Percentiles rank a stretch among this genome's conserved stretches.
Evolutionary conservation across 2,113 vertebrate species (phyloP).

Genomic region (Paramormyrops kingsleyae): DNA sequence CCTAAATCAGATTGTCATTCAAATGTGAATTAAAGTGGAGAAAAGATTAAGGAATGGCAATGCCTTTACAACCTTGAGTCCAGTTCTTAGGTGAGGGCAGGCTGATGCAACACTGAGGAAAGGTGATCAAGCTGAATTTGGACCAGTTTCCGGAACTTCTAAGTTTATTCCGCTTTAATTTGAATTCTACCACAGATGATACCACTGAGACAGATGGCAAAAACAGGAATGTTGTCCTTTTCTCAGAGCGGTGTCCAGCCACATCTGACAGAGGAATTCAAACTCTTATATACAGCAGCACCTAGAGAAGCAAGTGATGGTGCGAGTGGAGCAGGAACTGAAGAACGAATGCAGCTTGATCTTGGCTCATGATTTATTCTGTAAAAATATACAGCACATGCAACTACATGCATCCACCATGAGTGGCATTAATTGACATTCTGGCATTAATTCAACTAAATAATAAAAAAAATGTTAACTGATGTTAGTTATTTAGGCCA

Average conservation of each 20-base stretch:
- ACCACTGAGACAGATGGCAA: conserved; percentile 2
- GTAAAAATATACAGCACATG: neutral
- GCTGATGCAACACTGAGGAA: conserved; percentile 2
- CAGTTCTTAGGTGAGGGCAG: neutral
- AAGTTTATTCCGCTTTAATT: conserved; percentile 1
- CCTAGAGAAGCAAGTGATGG: neutral
- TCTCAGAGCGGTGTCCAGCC: neutral
- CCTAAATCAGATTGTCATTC: conserved; percentile 46
- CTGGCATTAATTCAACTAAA: neutral
- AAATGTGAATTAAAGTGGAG: conserved; percentile 27
- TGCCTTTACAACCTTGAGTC: neutral
- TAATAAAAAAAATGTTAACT: neutral
- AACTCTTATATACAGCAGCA: neutral
- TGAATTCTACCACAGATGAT: conserved; percentile 8
- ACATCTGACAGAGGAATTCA: conserved; percentile 6
- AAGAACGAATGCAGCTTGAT: neutral
- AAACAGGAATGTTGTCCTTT: neutral
- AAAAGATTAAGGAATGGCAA: neutral
- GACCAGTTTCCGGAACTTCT: neutral
- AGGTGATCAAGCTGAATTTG: conserved; percentile 3
- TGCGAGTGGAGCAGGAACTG: neutral
- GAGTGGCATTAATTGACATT: neutral
- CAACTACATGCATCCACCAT: neutral
- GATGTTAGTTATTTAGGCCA: neutral
- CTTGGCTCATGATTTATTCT: neutral